Conservation (phyloP, 2,797 vertebrate genomes). For the Cyprinella venusta region DNA sequence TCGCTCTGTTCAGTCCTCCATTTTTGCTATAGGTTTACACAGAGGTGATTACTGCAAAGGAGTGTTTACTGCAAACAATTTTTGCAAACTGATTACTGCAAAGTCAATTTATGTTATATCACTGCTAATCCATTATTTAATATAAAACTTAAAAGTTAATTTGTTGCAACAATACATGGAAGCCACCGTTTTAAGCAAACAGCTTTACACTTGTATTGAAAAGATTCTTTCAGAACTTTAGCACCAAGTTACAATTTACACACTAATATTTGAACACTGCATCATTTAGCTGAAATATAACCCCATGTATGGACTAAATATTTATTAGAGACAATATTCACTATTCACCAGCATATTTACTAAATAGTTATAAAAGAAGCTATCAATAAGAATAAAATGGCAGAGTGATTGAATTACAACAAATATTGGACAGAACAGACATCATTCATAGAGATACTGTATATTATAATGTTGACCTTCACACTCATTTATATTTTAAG, state of each 20-base stretch:
- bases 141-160: not conserved
- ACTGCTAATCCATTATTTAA: not conserved
- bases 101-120: not conserved
- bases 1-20: not conserved
- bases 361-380: no score
- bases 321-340: not conserved
- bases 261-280: not conserved
- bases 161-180: not conserved
- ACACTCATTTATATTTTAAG: not conserved
- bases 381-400: not conserved
- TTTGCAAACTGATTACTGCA: no score
- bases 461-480: not conserved
- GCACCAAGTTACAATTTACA: not conserved
- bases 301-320: not conserved
- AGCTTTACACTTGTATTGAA: no score
- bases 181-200: no score
- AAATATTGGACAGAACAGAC: not conserved
- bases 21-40: not conserved
- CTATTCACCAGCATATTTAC: not conserved
- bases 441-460: not conserved
- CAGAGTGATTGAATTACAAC: not conserved
- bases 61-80: not conserved
- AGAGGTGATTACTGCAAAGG: not conserved
- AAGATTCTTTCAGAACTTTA: no score
- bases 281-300: not conserved